Percentiles rank a stretch among this genome's conserved stretches.
These are phyloP conservation scores for Gymnorhina tibicen DNA, from an alignment of 2,113 vertebrate species.

Conservation along the genomic window DNA sequence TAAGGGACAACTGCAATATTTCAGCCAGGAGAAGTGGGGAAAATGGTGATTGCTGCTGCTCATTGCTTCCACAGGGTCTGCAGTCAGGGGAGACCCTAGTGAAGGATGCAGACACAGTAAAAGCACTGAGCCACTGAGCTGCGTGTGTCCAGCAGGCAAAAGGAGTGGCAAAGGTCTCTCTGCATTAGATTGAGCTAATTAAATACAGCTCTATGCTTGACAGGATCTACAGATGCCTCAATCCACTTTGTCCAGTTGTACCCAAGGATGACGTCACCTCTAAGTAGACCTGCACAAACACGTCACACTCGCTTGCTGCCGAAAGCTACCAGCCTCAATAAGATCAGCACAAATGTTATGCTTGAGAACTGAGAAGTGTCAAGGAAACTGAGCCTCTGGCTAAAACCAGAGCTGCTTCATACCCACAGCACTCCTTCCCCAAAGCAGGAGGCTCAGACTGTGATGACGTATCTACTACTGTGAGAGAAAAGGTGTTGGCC, in stretches of 20 bases:
- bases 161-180: background rate
- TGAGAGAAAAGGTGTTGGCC: background rate
- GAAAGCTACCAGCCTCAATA: background rate
- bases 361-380: background rate
- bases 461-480: background rate
- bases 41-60: background rate
- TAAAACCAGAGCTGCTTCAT: background rate
- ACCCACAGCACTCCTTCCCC: rapidly evolving
- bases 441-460: background rate
- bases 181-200: constrained; percentile 31
- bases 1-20: background rate
- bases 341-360: background rate
- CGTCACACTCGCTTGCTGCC: background rate
- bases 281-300: background rate
- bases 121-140: background rate
- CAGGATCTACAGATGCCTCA: background rate
- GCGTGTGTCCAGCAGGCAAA: rapidly evolving
- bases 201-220: constrained; percentile 9
- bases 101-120: background rate
- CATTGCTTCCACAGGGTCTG: background rate
- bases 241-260: background rate
- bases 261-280: background rate
- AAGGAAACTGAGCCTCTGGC: background rate
- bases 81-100: background rate
- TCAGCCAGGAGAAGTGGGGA: background rate